These are phyloP conservation scores for Calypte anna DNA, from an alignment of 2,113 vertebrate species.

Conservation along the genomic window DNA sequence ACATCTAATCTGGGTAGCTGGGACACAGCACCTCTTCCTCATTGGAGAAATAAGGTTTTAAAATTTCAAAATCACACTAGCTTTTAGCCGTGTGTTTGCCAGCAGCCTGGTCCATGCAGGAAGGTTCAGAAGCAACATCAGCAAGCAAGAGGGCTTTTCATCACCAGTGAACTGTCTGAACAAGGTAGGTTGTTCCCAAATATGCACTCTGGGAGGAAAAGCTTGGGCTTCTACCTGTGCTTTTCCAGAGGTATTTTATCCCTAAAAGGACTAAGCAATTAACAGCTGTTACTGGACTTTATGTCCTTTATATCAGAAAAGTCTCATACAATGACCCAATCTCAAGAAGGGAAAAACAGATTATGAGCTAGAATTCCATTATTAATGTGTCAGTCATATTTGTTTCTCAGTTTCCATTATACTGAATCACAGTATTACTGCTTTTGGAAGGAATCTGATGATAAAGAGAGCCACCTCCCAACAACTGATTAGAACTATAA, in stretches of 20 bases:
- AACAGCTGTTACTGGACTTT: not conserved
- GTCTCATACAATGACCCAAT: not conserved
- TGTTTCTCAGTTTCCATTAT: constrained; percentile 58
- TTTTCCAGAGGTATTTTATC: not conserved
- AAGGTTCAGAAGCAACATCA: not conserved
- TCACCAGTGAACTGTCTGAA: not conserved
- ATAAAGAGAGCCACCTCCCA: constrained; percentile 52
- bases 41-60: not conserved
- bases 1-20: not conserved
- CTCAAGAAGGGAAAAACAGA: not conserved
- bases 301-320: not conserved
- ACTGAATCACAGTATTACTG: constrained; percentile 56
- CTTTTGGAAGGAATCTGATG: constrained; percentile 68
- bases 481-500: constrained; percentile 35
- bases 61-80: not conserved
- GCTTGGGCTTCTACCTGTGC: not conserved
- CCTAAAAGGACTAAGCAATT: not conserved
- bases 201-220: not conserved
- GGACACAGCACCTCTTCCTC: not conserved
- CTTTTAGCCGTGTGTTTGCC: not conserved
- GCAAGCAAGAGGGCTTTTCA: not conserved
- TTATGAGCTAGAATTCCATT: constrained; percentile 15
- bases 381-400: constrained; percentile 19
- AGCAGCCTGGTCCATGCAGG: not conserved
- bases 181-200: not conserved